phyloP scores from a whole-genome alignment of 1,140 invertebrate species.

The Atta cephalotes region DNA sequence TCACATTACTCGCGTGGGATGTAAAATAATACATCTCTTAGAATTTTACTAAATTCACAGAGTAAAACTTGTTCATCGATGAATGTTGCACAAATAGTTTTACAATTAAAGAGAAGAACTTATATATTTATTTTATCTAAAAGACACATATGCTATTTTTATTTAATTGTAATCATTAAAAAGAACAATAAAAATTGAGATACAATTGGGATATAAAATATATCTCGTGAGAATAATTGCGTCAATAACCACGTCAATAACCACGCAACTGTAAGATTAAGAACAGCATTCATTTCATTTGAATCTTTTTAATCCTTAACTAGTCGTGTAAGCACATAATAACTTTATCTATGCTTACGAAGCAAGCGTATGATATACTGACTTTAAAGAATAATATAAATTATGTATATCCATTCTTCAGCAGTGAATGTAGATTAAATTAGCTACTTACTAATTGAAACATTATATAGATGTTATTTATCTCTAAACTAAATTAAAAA shows the following conservation, averaged over 20 bases:
- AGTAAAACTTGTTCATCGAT: neutral
- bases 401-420: neutral
- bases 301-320: neutral
- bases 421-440: neutral
- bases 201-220: neutral
- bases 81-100: neutral
- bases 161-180: neutral
- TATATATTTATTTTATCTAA: neutral
- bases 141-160: neutral
- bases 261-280: neutral
- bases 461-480: neutral
- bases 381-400: neutral
- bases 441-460: neutral
- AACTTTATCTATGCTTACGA: neutral
- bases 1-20: neutral
- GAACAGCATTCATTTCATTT: neutral
- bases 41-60: neutral
- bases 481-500: neutral
- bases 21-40: neutral
- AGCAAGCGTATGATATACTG: neutral
- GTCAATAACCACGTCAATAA: neutral
- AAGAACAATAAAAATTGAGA: neutral
- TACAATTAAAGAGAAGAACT: neutral
- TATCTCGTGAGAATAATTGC: neutral
- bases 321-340: constrained; percentile 4